These are phyloP conservation scores for Craterocephalus amniculus DNA, from an alignment of 2,797 vertebrate species.

Conservation along the genomic window DNA sequence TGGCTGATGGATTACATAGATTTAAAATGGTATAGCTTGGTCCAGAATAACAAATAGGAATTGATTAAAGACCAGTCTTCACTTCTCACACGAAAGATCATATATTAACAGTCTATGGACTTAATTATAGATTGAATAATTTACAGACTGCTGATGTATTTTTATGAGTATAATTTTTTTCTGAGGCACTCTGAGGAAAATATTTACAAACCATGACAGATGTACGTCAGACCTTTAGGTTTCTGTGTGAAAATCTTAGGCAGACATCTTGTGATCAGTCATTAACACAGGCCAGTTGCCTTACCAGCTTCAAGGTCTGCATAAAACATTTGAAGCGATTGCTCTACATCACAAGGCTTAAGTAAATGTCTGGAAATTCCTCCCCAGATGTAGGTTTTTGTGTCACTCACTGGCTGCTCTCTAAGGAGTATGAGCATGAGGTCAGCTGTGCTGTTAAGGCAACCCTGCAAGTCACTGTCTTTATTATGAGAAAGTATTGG, in stretches of 20 bases:
- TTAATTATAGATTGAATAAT: background rate
- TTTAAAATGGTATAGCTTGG: background rate
- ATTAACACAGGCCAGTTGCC: conserved; percentile 58
- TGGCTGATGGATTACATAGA: background rate
- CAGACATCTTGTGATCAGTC: conserved; percentile 31
- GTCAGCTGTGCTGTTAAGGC: conserved; percentile 41
- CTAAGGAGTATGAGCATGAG: conserved; percentile 34
- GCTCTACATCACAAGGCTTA: conserved; percentile 27
- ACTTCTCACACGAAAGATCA: background rate
- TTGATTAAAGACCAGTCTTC: background rate
- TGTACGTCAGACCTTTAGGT: background rate
- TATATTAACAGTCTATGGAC: background rate
- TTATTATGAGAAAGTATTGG: conserved; percentile 23
- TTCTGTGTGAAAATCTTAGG: conserved; percentile 11
- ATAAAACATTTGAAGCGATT: conserved; percentile 45
- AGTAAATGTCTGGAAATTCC: conserved; percentile 43
- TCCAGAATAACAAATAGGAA: background rate
- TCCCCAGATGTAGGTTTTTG: conserved; percentile 64
- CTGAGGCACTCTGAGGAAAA: background rate
- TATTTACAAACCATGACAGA: background rate
- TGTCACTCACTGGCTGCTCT: conserved; percentile 52
- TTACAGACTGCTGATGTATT: background rate
- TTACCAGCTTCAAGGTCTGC: conserved; percentile 33
- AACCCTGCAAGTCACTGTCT: conserved; percentile 11
- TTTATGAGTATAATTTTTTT: background rate